phyloP scores from a whole-genome alignment of 2,797 vertebrate genomes.

The Hephaestus fuliginosus region DNA sequence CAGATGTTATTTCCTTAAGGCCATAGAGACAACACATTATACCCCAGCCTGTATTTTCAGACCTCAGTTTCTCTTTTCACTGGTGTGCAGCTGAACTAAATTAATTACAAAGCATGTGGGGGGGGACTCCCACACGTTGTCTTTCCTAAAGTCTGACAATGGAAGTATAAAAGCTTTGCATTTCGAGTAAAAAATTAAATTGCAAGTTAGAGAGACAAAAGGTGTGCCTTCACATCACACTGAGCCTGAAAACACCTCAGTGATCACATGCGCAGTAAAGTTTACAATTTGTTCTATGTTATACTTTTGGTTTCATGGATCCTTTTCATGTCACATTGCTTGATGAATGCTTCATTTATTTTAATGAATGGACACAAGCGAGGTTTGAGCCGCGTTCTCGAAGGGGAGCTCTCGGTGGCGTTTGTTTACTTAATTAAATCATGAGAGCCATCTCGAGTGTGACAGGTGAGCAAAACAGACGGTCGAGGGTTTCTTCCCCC shows the following conservation, averaged over 20 bases:
- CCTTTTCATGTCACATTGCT: conserved; percentile 12
- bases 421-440: conserved; percentile 84
- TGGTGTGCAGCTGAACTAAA: conserved; percentile 1
- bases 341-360: conserved; percentile 40
- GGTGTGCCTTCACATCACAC: background rate
- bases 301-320: background rate
- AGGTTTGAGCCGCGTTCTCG: conserved; percentile 41
- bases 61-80: conserved; percentile 8
- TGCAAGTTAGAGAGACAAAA: conserved; percentile 8
- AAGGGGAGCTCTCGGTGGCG: conserved; percentile 54
- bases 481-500: conserved; percentile 67
- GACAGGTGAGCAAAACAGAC: conserved; percentile 83
- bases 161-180: background rate
- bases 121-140: conserved; percentile 7
- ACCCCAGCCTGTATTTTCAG: conserved; percentile 7
- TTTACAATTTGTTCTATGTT: background rate
- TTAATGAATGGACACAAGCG: conserved; percentile 54
- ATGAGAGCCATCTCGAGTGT: conserved; percentile 72
- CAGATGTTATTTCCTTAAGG: background rate
- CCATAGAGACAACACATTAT: conserved; percentile 8
- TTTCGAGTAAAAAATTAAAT: background rate
- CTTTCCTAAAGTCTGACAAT: conserved; percentile 7
- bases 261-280: background rate
- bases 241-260: background rate
- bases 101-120: conserved; percentile 18